Conservation (phyloP, 2,888 invertebrate species). For the Acanthoscelides obtectus region DNA sequence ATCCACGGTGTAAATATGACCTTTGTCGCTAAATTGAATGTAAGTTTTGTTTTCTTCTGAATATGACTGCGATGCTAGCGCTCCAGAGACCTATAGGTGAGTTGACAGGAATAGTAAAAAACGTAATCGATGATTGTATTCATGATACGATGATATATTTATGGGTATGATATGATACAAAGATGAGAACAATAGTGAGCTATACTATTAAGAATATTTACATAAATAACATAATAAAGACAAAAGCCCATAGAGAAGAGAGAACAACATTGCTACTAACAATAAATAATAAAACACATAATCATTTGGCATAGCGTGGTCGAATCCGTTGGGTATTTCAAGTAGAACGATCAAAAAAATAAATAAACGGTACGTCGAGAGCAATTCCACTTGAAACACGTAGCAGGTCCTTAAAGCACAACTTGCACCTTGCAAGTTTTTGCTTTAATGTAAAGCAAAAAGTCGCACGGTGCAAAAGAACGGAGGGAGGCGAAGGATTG, state of each 20-base stretch:
- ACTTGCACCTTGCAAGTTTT: constrained; percentile 18
- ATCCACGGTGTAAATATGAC: too few relatives aligned
- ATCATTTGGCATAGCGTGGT: constrained; percentile 34
- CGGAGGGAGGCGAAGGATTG: constrained; percentile 9
- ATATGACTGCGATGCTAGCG: too few relatives aligned
- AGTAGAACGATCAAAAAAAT: constrained; percentile 18
- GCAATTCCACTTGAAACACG: background rate
- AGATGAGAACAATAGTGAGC: background rate
- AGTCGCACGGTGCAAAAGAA: constrained; percentile 21
- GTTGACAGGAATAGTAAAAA: background rate
- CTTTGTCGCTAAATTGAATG: too few relatives aligned
- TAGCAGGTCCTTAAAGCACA: constrained; percentile 9
- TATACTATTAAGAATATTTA: constrained; percentile 17
- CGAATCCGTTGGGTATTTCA: constrained; percentile 20
- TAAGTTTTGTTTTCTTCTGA: too few relatives aligned
- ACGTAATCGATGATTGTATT: background rate
- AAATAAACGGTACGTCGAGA: constrained; percentile 15
- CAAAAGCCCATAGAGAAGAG: constrained; percentile 9
- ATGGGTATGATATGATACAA: background rate
- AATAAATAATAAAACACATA: constrained; percentile 4
- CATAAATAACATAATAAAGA: constrained; percentile 21
- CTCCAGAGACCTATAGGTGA: too few relatives aligned
- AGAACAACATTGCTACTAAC: constrained; percentile 17
- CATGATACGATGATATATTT: background rate
- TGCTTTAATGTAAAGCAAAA: constrained; percentile 23